Evolutionary conservation across 1,140 invertebrate species (phyloP).

Genomic region (Tetramorium simillimum): DNA sequence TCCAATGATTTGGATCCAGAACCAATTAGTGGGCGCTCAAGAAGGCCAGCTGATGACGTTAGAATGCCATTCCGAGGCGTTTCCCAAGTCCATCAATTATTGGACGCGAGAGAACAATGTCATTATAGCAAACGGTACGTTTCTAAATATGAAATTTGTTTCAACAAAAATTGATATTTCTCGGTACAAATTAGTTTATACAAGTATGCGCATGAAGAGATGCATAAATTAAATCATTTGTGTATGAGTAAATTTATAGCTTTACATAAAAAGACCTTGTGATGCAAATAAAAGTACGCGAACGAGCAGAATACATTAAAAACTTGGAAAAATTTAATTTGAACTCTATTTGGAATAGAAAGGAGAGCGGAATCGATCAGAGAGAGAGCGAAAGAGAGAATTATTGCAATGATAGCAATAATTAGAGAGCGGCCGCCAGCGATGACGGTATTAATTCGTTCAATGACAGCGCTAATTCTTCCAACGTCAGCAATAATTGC

Average conservation of each 20-base stretch:
- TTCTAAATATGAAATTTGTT: neutral
- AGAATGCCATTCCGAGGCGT: slow-evolving; percentile 95
- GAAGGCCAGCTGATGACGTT: slow-evolving; percentile 91
- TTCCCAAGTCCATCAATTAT: slow-evolving; percentile 94
- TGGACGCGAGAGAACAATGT: slow-evolving; percentile 92
- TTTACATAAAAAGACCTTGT: neutral
- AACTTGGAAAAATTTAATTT: neutral
- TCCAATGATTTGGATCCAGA: slow-evolving; percentile 94
- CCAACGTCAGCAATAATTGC: slow-evolving; percentile 24
- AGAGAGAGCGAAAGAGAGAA: neutral
- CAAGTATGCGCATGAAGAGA: neutral
- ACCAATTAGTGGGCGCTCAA: slow-evolving; percentile 92
- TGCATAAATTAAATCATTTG: neutral
- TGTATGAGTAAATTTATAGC: neutral
- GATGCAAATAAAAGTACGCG: neutral
- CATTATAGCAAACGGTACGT: slow-evolving; percentile 91
- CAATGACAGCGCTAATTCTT: slow-evolving; percentile 41
- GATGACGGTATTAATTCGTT: slow-evolving; percentile 25
- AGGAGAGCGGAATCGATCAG: too few relatives aligned
- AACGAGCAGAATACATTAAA: neutral
- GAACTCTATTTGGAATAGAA: neutral
- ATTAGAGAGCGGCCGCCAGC: slow-evolving; percentile 19
- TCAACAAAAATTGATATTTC: neutral
- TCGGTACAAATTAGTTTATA: neutral
- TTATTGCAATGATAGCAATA: neutral